Percentiles rank a stretch among this genome's conserved stretches.
These are phyloP conservation scores for Notoglanidium macrostoma DNA, from an alignment of 2,797 vertebrate genomes.

Conservation along the genomic window DNA sequence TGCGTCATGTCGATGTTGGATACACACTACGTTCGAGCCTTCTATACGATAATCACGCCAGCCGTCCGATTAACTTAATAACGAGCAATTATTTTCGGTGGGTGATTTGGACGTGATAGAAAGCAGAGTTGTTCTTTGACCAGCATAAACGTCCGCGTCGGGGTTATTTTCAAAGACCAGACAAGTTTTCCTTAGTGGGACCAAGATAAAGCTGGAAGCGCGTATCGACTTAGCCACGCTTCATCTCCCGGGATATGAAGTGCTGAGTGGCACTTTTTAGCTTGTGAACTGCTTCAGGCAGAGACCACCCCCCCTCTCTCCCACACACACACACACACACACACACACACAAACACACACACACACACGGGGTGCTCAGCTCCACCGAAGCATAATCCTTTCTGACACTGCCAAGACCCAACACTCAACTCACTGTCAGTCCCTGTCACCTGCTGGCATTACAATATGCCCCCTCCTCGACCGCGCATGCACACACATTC, in stretches of 20 bases:
- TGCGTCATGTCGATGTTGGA: neutral
- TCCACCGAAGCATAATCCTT: constrained; percentile 40
- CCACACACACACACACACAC: neutral
- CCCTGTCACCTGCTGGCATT: constrained; percentile 35
- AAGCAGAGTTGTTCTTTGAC: neutral
- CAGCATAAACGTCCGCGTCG: neutral
- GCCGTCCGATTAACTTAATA: neutral
- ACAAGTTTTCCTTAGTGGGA: constrained; percentile 1
- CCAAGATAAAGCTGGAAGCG: constrained; percentile 21
- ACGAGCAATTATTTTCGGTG: neutral
- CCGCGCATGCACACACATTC: neutral
- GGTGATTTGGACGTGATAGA: neutral
- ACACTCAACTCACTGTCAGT: constrained; percentile 37
- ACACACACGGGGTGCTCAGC: constrained; percentile 8
- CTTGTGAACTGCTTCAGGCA: constrained; percentile 34
- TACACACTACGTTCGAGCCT: neutral
- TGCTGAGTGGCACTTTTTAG: constrained; percentile 36
- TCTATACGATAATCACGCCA: neutral
- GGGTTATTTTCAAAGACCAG: neutral
- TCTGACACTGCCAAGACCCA: constrained; percentile 45
- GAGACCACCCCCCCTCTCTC: neutral
- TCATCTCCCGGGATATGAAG: constrained; percentile 23
- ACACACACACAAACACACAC: constrained; percentile 24
- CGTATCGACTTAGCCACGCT: neutral
- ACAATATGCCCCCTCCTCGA: constrained; percentile 6